These are phyloP conservation scores for Loris lydekkerianus DNA, from an alignment of 2,797 vertebrate genomes.

Conservation along the genomic window DNA sequence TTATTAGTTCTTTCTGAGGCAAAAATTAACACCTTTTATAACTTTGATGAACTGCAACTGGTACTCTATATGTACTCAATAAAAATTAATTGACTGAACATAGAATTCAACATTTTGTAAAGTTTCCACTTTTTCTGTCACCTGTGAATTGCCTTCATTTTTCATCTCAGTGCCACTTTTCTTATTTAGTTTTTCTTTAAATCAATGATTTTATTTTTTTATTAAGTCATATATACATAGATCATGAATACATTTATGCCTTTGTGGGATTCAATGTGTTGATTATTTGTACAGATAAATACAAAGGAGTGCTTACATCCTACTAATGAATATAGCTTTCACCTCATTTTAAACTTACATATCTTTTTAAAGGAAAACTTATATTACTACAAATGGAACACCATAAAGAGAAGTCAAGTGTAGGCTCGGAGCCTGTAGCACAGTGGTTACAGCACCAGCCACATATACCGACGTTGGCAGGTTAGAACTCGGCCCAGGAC, in stretches of 20 bases:
- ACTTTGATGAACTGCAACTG: constrained; percentile 38
- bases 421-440: not conserved
- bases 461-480: too few relatives aligned
- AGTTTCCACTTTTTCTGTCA: constrained; percentile 27
- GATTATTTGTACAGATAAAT: too few relatives aligned
- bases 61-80: constrained; percentile 20
- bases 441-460: too few relatives aligned
- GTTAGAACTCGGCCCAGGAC: too few relatives aligned
- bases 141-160: constrained; percentile 57
- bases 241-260: too few relatives aligned
- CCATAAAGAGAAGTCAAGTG: constrained; percentile 24
- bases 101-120: constrained; percentile 50
- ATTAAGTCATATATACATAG: too few relatives aligned
- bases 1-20: constrained; percentile 16
- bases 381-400: constrained; percentile 56
- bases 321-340: too few relatives aligned
- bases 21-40: constrained; percentile 25
- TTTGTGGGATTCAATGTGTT: too few relatives aligned
- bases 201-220: not conserved
- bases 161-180: constrained; percentile 14
- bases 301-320: too few relatives aligned
- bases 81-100: constrained; percentile 50
- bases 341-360: not conserved
- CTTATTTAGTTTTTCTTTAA: constrained; percentile 36
- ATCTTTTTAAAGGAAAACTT: constrained; percentile 58